Conservation (phyloP, 2,113 vertebrate genomes). For the Passer domesticus region DNA sequence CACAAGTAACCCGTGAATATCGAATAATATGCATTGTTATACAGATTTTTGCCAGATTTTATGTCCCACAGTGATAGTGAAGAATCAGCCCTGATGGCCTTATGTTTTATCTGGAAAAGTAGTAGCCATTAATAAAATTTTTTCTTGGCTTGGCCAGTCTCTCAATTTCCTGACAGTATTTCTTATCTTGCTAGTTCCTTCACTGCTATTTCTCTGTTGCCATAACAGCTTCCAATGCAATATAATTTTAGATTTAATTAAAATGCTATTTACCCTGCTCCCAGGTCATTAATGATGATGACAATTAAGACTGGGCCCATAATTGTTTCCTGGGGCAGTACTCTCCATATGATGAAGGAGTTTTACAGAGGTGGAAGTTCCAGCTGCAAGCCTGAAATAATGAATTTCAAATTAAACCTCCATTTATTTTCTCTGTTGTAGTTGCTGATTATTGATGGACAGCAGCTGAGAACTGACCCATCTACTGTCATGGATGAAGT, state of each 20-base stretch:
- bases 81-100: not conserved
- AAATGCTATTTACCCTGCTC: not conserved
- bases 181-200: not conserved
- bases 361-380: not conserved
- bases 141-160: not conserved
- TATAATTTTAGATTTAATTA: slow-evolving; percentile 26
- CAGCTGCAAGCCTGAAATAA: not conserved
- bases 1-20: not conserved
- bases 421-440: slow-evolving; percentile 56
- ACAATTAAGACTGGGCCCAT: slow-evolving; percentile 7
- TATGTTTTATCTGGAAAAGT: not conserved
- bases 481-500: slow-evolving; percentile 94
- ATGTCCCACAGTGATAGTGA: not conserved
- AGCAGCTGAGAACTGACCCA: slow-evolving; percentile 91
- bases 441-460: slow-evolving; percentile 95
- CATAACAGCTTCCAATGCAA: not conserved
- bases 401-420: not conserved
- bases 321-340: not conserved
- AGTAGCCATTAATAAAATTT: not conserved
- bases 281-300: slow-evolving; percentile 7
- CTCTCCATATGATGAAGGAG: not conserved
- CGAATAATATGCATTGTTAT: not conserved
- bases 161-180: not conserved
- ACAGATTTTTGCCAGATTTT: not conserved
- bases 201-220: not conserved